phyloP scores from a whole-genome alignment of 2,888 invertebrate genomes.

The Diplazon laetatorius region DNA sequence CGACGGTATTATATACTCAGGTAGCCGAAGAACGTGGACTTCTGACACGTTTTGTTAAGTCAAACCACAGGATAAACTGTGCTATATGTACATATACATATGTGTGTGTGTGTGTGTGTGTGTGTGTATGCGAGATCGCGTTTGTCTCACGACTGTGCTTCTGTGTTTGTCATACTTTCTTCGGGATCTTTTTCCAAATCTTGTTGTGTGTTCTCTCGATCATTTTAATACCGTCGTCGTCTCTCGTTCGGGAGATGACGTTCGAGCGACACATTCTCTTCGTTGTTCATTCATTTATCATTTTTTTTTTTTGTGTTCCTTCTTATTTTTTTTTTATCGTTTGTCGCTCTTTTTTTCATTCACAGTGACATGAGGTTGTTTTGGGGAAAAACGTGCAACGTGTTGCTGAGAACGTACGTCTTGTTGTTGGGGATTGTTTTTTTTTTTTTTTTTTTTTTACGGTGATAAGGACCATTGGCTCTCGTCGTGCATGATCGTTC shows the following conservation, averaged over 20 bases:
- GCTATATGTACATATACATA: constrained; percentile 25
- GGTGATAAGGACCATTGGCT: constrained; percentile 30
- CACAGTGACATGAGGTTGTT: too few relatives aligned
- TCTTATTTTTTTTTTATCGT: background rate
- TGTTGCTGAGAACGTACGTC: constrained; percentile 13
- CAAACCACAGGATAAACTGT: constrained; percentile 60
- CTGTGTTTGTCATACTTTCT: too few relatives aligned
- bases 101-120: too few relatives aligned
- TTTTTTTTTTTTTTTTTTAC: too few relatives aligned
- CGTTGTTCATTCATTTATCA: constrained; percentile 32
- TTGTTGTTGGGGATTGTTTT: background rate
- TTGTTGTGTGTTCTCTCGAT: too few relatives aligned
- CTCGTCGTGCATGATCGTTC: constrained; percentile 25
- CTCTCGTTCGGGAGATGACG: constrained; percentile 44
- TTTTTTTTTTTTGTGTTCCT: background rate
- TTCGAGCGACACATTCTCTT: constrained; percentile 56
- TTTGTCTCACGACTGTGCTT: too few relatives aligned
- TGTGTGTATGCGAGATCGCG: too few relatives aligned
- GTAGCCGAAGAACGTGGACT: constrained; percentile 53
- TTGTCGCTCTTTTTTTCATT: too few relatives aligned
- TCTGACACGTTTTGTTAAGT: constrained; percentile 44
- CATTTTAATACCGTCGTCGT: too few relatives aligned
- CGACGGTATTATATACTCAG: constrained; percentile 56
- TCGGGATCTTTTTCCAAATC: too few relatives aligned
- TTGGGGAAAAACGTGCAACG: constrained; percentile 52